phyloP scores from a whole-genome alignment of 2,113 vertebrate species.

The Gallinago paraguaiae region DNA sequence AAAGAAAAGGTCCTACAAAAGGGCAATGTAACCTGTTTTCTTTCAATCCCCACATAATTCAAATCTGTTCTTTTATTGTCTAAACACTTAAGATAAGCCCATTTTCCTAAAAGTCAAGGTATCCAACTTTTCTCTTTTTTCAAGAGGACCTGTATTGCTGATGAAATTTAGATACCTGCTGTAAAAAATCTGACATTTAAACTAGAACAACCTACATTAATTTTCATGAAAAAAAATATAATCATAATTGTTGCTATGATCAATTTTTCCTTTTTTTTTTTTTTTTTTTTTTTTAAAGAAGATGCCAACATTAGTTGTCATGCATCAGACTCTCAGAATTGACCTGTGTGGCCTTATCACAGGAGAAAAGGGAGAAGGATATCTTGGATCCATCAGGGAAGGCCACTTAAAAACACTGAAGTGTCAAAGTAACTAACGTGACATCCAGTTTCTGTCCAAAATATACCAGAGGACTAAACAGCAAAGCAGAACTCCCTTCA shows the following conservation, averaged over 20 bases:
- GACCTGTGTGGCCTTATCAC: background rate
- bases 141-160: background rate
- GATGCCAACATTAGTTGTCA: background rate
- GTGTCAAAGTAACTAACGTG: background rate
- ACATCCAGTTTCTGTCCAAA: conserved; percentile 1
- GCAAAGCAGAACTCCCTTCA: background rate
- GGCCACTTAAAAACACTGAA: background rate
- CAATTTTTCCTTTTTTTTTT: background rate
- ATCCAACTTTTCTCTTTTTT: background rate
- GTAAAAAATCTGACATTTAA: background rate
- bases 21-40: background rate
- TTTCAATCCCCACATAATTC: background rate
- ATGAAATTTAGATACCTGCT: background rate
- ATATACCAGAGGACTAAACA: background rate
- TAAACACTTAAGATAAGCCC: background rate
- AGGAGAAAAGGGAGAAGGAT: background rate
- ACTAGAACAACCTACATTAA: background rate
- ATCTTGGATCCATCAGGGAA: background rate
- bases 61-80: background rate
- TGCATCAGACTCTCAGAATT: background rate
- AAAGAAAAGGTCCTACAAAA: background rate
- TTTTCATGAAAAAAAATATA: background rate
- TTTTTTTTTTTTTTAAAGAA: background rate
- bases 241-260: background rate
- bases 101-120: background rate